Conservation (phyloP, 2,797 vertebrate species). For the Pseudomugil tenellus region DNA sequence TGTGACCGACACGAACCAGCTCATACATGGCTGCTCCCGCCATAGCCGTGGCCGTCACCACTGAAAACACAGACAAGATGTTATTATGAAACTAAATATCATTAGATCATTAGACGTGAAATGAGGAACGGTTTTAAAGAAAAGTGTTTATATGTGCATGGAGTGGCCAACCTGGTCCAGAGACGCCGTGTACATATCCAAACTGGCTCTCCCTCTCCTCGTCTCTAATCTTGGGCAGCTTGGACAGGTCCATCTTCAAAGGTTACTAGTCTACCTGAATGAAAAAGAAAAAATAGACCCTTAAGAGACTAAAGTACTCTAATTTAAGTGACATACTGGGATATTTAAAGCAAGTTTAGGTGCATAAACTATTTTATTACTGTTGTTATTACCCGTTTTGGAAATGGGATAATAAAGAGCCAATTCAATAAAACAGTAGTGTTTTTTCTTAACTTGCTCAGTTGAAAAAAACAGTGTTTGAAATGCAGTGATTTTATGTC, state of each 20-base stretch:
- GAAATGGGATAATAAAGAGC: not conserved
- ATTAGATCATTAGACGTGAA: too few species aligned
- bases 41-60: slow-evolving; percentile 96
- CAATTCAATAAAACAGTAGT: not conserved
- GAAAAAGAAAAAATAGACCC: slow-evolving; percentile 3
- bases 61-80: slow-evolving; percentile 66
- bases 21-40: slow-evolving; percentile 97
- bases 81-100: not conserved
- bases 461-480: not conserved
- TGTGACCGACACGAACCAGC: slow-evolving; percentile 95
- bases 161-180: slow-evolving; percentile 88
- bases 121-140: not conserved
- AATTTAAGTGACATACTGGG: not conserved
- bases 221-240: slow-evolving; percentile 92
- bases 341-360: not conserved
- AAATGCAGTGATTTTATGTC: not conserved
- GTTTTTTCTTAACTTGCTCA: not conserved
- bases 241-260: slow-evolving; percentile 91
- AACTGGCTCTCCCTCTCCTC: slow-evolving; percentile 90
- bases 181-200: slow-evolving; percentile 94
- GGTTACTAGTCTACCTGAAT: slow-evolving; percentile 46
- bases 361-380: not conserved
- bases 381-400: not conserved
- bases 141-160: not conserved
- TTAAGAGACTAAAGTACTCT: not conserved